These are phyloP conservation scores for Ceratina australensis DNA, from an alignment of 1,140 invertebrate genomes.

Conservation along the genomic window DNA sequence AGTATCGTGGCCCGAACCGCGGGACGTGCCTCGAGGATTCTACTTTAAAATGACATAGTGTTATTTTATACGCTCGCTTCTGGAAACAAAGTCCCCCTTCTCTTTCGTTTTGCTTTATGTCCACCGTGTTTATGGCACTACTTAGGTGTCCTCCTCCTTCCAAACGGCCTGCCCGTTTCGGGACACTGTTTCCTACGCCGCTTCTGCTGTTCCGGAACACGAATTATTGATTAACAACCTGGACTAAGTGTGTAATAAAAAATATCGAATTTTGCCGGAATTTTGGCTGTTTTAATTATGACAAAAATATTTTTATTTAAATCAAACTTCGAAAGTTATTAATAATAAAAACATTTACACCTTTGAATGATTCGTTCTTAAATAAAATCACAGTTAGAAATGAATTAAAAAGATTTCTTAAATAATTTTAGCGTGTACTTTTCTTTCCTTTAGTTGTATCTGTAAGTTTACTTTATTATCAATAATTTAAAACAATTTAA, in stretches of 20 bases:
- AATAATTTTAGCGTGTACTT: too few species aligned
- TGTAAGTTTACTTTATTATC: too few species aligned
- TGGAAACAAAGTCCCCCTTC: conserved; percentile 8
- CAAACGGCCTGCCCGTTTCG: background rate
- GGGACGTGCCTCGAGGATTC: conserved; percentile 51
- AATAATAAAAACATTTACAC: too few species aligned
- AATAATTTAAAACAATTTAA: too few species aligned
- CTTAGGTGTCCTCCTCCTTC: conserved; percentile 17
- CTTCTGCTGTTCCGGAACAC: background rate
- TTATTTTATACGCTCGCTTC: conserved; percentile 65
- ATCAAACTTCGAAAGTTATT: too few species aligned
- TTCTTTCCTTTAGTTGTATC: too few species aligned
- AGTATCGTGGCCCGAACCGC: conserved; percentile 52
- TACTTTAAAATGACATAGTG: conserved; percentile 56
- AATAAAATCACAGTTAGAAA: too few species aligned
- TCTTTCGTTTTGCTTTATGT: conserved; percentile 7
- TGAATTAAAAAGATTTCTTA: too few species aligned
- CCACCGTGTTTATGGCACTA: conserved; percentile 9
- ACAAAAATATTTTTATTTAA: too few species aligned
- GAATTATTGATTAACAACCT: conserved; percentile 1
- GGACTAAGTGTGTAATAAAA: background rate
- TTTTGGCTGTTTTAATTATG: too few species aligned
- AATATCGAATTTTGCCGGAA: background rate
- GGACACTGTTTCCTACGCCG: too few species aligned
- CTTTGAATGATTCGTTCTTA: too few species aligned